Evolutionary conservation across 2,888 invertebrate species (phyloP).

Genomic region (Andrena hattorfiana): DNA sequence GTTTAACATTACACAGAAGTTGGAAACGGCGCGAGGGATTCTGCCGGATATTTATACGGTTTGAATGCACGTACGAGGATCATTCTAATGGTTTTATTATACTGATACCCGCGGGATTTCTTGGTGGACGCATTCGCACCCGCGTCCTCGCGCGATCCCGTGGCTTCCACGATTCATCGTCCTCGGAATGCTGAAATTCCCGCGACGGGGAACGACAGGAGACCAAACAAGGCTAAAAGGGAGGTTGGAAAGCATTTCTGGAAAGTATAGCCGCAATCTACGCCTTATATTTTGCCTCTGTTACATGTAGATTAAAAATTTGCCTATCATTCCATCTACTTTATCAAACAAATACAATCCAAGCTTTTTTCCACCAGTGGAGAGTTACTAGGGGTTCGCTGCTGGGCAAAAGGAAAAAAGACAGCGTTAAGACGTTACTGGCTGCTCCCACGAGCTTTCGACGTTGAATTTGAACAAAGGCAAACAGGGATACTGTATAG

Average conservation of each 20-base stretch:
- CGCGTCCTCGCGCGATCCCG: constrained; percentile 57
- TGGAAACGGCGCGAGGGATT: constrained; percentile 84
- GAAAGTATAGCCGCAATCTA: not conserved
- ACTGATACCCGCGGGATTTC: constrained; percentile 80
- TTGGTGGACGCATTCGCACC: constrained; percentile 74
- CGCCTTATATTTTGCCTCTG: not conserved
- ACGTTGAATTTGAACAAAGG: constrained; percentile 19
- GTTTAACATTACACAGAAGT: constrained; percentile 82
- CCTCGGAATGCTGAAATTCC: constrained; percentile 20
- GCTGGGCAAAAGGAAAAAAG: not conserved
- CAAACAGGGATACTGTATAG: constrained; percentile 6
- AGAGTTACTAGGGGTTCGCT: not conserved
- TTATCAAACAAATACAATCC: not conserved
- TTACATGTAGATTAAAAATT: not conserved
- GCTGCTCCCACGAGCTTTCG: constrained; percentile 9
- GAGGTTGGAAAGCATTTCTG: not conserved
- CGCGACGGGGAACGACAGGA: constrained; percentile 6
- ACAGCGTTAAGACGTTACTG: constrained; percentile 31
- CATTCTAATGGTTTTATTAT: constrained; percentile 85
- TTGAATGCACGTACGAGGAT: constrained; percentile 85
- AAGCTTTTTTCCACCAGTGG: not conserved
- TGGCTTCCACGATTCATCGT: constrained; percentile 60
- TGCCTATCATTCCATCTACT: not conserved
- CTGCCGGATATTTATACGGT: constrained; percentile 84
- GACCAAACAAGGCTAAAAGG: not conserved